A percentile compares a stretch with the other conserved stretches of the same genome.
Evolutionary conservation across 2,888 invertebrate genomes (phyloP).

Genomic region (Priocnemis perturbator): DNA sequence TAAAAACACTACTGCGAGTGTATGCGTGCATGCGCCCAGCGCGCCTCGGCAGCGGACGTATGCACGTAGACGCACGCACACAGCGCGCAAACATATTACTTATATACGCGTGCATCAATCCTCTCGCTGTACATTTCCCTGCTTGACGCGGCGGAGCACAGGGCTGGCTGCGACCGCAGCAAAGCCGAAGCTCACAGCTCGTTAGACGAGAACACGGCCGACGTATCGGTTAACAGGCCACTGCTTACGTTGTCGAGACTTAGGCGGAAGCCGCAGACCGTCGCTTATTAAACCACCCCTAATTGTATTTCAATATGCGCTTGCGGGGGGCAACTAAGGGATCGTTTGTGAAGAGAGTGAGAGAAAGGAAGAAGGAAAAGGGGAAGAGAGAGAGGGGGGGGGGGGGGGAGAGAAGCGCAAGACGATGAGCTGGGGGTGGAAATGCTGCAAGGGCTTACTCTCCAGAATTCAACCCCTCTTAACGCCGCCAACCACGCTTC

Average conservation of each 20-base stretch:
- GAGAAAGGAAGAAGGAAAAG: conserved; percentile 33
- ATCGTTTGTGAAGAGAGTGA: conserved; percentile 33
- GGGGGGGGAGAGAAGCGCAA: not conserved
- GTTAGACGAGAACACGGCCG: conserved; percentile 40
- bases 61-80: too few relatives aligned
- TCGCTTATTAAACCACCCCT: conserved; percentile 68
- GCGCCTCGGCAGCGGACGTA: too few relatives aligned
- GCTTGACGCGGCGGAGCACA: conserved; percentile 10
- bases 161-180: conserved; percentile 32
- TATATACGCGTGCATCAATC: too few relatives aligned
- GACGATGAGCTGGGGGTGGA: conserved; percentile 33
- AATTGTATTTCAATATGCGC: conserved; percentile 69
- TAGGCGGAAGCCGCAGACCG: conserved; percentile 61
- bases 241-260: conserved; percentile 53
- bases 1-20: too few relatives aligned
- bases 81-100: too few relatives aligned
- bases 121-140: conserved; percentile 8
- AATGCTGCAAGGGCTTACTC: conserved; percentile 37
- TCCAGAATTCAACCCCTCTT: conserved; percentile 40
- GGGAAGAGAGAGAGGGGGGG: conserved; percentile 6
- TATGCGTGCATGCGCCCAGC: too few relatives aligned
- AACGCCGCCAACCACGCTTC: conserved; percentile 29
- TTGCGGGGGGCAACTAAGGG: conserved; percentile 39
- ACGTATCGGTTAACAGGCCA: conserved; percentile 53
- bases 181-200: conserved; percentile 40